Base-by-base conservation (phyloP, 2,113 vertebrate species). In the Delphinus delphis region DNA sequence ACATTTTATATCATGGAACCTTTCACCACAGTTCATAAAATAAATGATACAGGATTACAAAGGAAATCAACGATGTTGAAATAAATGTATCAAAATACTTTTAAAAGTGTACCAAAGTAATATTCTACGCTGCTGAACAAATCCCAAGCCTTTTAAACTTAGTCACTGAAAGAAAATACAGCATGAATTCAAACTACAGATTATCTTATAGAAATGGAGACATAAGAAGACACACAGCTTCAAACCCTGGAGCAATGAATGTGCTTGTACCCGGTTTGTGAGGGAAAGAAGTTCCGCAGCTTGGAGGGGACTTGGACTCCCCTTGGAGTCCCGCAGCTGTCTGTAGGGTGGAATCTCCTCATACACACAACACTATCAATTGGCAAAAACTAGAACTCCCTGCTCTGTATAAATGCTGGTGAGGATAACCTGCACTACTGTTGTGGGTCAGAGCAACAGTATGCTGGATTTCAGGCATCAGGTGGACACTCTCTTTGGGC, bases 351-450 rank as follows among this genome's bases (percentile, higher is more conserved):
- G 93, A 96, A 74, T 91, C 95, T 95, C 97, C 97, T 97, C 97
- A 92, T 92, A 38, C 87, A 93, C 97, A 97, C 97, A 97, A 94
- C 95, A 98, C 97, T 87, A 76, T 88, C 95, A 9, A 87, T 47
- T 55, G 96, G 95, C 92, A 93, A 90, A 94, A 93, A 86, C 67
- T 93, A 71, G 71, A 95, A 86, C 93, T 97, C 98, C 98, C 98
- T 98, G 98, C 98, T 98, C 97, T 98, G 97, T 97, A 96, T 97
- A 98, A 98, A 98, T 98, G 99, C 99, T 99, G 99, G 98, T 99
- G 98, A 98, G 97, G 96, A 96, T 97, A 97, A 96, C 97, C 95
- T 96, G 97, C 96, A 90, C 98, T 98, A 97, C 98, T 98, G 98
- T 98, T 98, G 97, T 85, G 97, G 83, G 97, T 87, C 0, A 3